Conservation (phyloP, 2,113 vertebrate species). For the Neolamprologus fasciatus region DNA sequence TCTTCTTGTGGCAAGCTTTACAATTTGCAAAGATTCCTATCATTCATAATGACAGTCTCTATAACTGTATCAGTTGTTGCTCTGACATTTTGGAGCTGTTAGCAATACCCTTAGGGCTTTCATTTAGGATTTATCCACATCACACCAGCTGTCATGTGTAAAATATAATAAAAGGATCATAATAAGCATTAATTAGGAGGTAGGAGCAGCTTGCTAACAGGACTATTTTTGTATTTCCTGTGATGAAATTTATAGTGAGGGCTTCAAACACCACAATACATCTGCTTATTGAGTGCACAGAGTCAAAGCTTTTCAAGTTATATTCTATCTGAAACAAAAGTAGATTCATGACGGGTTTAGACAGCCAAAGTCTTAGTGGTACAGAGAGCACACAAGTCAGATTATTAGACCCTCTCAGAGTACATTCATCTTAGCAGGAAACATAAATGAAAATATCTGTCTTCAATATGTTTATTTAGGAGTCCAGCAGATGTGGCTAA, state of each 20-base stretch:
- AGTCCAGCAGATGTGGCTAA: conserved; percentile 21
- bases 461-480: conserved; percentile 31
- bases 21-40: conserved; percentile 24
- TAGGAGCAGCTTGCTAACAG: background rate
- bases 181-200: conserved; percentile 24
- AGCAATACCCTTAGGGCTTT: conserved; percentile 26
- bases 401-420: background rate
- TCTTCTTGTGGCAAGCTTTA: background rate
- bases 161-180: conserved; percentile 35
- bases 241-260: background rate
- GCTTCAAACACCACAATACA: background rate
- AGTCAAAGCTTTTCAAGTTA: background rate
- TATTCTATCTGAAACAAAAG: conserved; percentile 12
- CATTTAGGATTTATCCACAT: conserved; percentile 33
- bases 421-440: background rate
- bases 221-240: conserved; percentile 14
- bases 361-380: background rate
- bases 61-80: conserved; percentile 6
- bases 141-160: conserved; percentile 20
- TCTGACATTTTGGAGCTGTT: conserved; percentile 44
- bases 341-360: conserved; percentile 6
- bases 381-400: background rate
- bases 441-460: conserved; percentile 5
- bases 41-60: conserved; percentile 24
- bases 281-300: background rate